A percentile compares a stretch with the other conserved stretches of the same genome.
These are phyloP conservation scores for Cryptus armator DNA, from an alignment of 2,888 invertebrate genomes.

Conservation along the genomic window DNA sequence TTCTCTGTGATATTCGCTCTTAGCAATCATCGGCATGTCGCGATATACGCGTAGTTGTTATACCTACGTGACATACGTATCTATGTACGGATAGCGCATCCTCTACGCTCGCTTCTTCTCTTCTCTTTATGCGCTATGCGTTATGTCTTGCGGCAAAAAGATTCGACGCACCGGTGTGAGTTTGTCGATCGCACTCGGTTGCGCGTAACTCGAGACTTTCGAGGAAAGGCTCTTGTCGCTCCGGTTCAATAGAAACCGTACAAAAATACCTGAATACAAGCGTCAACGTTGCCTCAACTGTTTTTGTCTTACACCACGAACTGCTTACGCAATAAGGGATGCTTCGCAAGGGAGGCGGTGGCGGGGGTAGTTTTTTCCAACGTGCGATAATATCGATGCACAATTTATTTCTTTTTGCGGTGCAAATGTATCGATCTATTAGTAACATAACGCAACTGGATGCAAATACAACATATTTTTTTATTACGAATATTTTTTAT, in stretches of 20 bases:
- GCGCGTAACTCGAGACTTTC: constrained; percentile 28
- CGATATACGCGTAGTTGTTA: too few relatives aligned
- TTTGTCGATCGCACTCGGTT: constrained; percentile 3
- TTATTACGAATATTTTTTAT: too few relatives aligned
- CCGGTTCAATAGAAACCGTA: constrained; percentile 48
- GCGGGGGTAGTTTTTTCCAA: neutral
- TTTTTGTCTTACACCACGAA: neutral
- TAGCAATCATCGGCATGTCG: too few relatives aligned
- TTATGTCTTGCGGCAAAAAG: neutral
- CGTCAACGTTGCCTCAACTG: constrained; percentile 28
- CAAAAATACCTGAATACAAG: constrained; percentile 40
- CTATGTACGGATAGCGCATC: too few relatives aligned
- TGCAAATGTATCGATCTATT: neutral
- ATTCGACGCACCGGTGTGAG: neutral
- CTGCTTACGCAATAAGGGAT: neutral
- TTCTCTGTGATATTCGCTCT: too few relatives aligned
- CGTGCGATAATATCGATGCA: neutral
- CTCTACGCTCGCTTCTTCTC: too few relatives aligned
- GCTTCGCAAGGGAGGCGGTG: neutral
- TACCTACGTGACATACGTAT: too few relatives aligned
- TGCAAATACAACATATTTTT: too few relatives aligned
- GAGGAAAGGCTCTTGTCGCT: constrained; percentile 9
- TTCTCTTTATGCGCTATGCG: neutral
- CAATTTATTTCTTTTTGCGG: neutral
- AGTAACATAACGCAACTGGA: too few relatives aligned